Evolutionary conservation across 2,113 vertebrate genomes (phyloP).

Genomic region (Porphyrio hochstetteri): DNA sequence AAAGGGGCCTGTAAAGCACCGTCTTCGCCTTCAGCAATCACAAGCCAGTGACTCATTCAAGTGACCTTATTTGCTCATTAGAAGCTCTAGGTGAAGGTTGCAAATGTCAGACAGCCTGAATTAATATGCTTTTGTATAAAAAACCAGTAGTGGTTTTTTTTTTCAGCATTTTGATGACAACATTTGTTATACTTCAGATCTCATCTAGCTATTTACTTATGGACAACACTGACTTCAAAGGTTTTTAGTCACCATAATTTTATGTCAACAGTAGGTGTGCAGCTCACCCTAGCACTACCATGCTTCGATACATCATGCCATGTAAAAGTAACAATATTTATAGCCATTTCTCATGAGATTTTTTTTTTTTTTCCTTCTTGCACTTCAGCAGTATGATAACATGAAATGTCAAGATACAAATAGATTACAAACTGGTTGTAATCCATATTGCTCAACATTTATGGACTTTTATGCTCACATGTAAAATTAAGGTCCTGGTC

Average conservation of each 20-base stretch:
- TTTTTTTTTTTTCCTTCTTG: not conserved
- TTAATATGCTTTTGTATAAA: constrained; percentile 37
- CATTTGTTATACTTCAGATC: constrained; percentile 12
- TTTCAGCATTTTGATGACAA: constrained; percentile 57
- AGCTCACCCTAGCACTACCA: not conserved
- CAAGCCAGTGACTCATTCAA: constrained; percentile 63
- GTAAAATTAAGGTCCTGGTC: not conserved
- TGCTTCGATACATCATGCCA: not conserved
- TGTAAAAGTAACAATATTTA: not conserved
- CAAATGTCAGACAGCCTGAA: constrained; percentile 68
- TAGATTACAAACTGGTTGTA: not conserved
- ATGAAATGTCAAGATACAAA: not conserved
- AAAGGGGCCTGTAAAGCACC: constrained; percentile 55
- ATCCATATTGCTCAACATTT: not conserved
- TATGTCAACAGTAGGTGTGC: not conserved
- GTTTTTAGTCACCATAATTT: not conserved
- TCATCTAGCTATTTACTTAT: constrained; percentile 20
- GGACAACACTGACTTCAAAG: not conserved
- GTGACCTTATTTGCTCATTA: constrained; percentile 76
- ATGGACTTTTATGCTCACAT: not conserved
- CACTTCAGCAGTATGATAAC: not conserved
- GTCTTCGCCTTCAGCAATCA: constrained; percentile 56
- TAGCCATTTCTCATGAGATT: not conserved
- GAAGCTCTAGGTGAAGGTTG: constrained; percentile 60
- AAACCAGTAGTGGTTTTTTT: not conserved